Evolutionary conservation across 2,888 invertebrate species (phyloP), one percentile per base, ranked within the genome.

Genomic region (Ctenicera cuprea): DNA sequence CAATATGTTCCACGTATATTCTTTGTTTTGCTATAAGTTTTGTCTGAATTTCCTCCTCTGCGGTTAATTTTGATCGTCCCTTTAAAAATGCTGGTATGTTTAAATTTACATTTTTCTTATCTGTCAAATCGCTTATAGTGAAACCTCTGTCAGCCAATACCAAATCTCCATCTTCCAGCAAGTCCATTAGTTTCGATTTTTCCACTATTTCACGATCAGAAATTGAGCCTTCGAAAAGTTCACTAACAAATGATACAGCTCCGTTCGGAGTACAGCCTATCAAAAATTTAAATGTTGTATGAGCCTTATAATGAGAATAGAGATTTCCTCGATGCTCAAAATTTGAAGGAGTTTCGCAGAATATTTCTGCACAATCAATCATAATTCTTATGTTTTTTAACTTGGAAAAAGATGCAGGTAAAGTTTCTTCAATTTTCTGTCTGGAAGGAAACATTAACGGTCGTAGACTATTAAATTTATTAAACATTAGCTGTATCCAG

Each of bases 61-160:
- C 59, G 14, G 78, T 71, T 65, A 78, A 77, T 52, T 71, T 62
- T 30, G 68, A 43, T 68, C 77, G 38, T 38, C 79, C 76, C 11
- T 74, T 77, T 57, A 78, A 77, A 75, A 80, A 80, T 37, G 80
- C 74, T 30, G 79, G 77, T 70, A 80, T 80, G 73, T 79, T 78
- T 16, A 80, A 66, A 69, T 71, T 57, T 20, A 73, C 79, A 71
- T 72, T 50, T 59, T 71, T 76, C 14, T 66, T 48, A 65, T 79
- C 75, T 62, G 75, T 38, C 20, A 77, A 20, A 64, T 79, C 78
- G 20, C 65, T 61, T 57, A 80, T 68, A 12, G 76, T 78, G 63
- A 80, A 79, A 38, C 80, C 80, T 71, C 78, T 45, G 69, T 80
- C 80, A 41, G 77, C 80, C 14, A 80, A 45, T 50, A 80, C 77